Percentiles rank a stretch among this genome's conserved stretches.
Evolutionary conservation across 1,140 invertebrate species (phyloP).

Genomic region (Anthonomus grandis): DNA sequence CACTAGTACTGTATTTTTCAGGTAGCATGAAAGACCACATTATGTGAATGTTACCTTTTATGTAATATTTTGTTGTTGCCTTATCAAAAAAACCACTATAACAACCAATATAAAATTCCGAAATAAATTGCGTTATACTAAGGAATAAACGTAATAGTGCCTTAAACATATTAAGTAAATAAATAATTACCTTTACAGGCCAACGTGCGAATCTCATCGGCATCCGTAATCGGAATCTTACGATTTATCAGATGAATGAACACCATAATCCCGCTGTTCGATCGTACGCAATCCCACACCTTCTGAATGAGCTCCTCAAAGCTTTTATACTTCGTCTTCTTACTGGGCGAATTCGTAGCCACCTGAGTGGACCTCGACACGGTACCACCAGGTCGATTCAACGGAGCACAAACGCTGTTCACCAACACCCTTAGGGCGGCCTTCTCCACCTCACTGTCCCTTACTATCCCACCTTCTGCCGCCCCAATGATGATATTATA

Average conservation of each 20-base stretch:
- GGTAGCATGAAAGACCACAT: too few species aligned
- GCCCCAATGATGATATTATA: slow-evolving; percentile 77
- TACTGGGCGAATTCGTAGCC: slow-evolving; percentile 62
- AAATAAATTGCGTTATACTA: too few species aligned
- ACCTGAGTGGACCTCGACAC: slow-evolving; percentile 60
- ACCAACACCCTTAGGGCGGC: slow-evolving; percentile 84
- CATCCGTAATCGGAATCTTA: slow-evolving; percentile 94
- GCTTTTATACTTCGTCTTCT: slow-evolving; percentile 67
- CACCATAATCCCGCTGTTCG: slow-evolving; percentile 96
- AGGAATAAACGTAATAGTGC: too few species aligned
- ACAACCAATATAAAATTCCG: too few species aligned
- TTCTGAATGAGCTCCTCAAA: slow-evolving; percentile 85
- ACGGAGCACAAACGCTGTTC: slow-evolving; percentile 90
- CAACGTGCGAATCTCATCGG: slow-evolving; percentile 87
- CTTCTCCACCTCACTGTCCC: slow-evolving; percentile 87
- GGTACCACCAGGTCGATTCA: slow-evolving; percentile 66
- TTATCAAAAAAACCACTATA: too few species aligned
- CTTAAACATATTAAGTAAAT: too few species aligned
- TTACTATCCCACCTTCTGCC: slow-evolving; percentile 85
- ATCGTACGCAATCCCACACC: slow-evolving; percentile 89
- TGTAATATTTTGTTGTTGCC: too few species aligned
- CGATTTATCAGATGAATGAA: slow-evolving; percentile 79
- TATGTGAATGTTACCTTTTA: too few species aligned
- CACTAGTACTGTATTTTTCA: too few species aligned
- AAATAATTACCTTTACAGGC: slow-evolving; percentile 91